phyloP scores from a whole-genome alignment of 2,888 invertebrate genomes.

The Campaea margaritaria region DNA sequence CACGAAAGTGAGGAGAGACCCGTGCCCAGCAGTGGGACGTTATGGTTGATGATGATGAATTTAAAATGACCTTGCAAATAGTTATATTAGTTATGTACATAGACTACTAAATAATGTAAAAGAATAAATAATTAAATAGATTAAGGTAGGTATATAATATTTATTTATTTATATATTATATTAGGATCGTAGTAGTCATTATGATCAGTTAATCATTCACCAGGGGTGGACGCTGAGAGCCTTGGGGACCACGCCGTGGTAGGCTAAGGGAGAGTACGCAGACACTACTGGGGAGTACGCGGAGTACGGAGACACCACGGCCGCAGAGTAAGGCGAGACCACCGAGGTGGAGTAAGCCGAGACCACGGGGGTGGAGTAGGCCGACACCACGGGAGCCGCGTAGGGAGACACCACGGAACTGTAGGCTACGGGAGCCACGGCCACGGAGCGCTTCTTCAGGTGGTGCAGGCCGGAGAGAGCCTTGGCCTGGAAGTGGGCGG shows the following conservation, averaged over 20 bases:
- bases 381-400: constrained; percentile 34
- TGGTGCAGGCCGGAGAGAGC: constrained; percentile 72
- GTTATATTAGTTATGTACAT: too few species aligned
- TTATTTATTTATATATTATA: constrained; percentile 15
- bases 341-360: constrained; percentile 30
- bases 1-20: too few species aligned
- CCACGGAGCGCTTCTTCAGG: constrained; percentile 70
- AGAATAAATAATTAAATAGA: constrained; percentile 8
- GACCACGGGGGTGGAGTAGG: constrained; percentile 29
- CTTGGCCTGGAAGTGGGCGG: constrained; percentile 77
- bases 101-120: too few species aligned
- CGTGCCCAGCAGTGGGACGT: too few species aligned
- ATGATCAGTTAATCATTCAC: constrained; percentile 38
- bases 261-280: constrained; percentile 43
- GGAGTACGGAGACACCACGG: constrained; percentile 32
- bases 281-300: constrained; percentile 29
- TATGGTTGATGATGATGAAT: too few species aligned
- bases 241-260: constrained; percentile 47
- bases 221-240: constrained; percentile 54
- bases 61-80: too few species aligned
- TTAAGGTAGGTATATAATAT: constrained; percentile 20
- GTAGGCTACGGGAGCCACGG: constrained; percentile 50
- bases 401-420: constrained; percentile 51
- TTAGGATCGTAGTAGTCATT: constrained; percentile 7
- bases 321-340: constrained; percentile 36